A percentile compares a stretch with the other conserved stretches of the same genome.
Conservation (phyloP, 1,140 invertebrate genomes). For the Leptoteleia sp. region DNA sequence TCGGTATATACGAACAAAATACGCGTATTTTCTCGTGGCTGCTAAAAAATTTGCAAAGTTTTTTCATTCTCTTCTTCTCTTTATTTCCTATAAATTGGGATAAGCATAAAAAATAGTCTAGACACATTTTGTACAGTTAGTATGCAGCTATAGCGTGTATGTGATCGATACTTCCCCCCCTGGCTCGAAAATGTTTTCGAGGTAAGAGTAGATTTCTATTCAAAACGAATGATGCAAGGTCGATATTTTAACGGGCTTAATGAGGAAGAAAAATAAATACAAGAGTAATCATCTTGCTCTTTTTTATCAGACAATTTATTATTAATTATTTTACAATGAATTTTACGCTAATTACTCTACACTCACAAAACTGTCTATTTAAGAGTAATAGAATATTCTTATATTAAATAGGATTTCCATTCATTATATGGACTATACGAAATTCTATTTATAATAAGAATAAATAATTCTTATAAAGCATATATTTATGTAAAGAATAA, state of each 20-base stretch:
- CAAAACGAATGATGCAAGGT: constrained; percentile 45
- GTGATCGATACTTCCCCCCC: constrained; percentile 70
- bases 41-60: constrained; percentile 35
- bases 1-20: constrained; percentile 19
- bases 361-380: too few species aligned
- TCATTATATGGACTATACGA: too few species aligned
- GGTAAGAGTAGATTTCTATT: constrained; percentile 49
- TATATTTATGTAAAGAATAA: too few species aligned
- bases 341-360: too few species aligned
- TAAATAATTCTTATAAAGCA: too few species aligned
- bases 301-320: too few species aligned
- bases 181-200: constrained; percentile 44
- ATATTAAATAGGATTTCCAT: too few species aligned
- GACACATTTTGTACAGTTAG: constrained; percentile 73
- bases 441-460: too few species aligned
- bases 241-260: constrained; percentile 11
- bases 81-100: constrained; percentile 70
- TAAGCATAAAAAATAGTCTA: constrained; percentile 76
- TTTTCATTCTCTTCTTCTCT: constrained; percentile 39
- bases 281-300: too few species aligned
- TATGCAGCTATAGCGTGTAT: constrained; percentile 53
- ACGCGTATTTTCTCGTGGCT: constrained; percentile 8
- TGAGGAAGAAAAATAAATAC: constrained; percentile 19
- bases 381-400: too few species aligned
- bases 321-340: too few species aligned